Percentiles rank a stretch among this genome's conserved stretches.
phyloP scores from a whole-genome alignment of 2,888 invertebrate genomes.

The Hydroisotoma schaefferi region DNA sequence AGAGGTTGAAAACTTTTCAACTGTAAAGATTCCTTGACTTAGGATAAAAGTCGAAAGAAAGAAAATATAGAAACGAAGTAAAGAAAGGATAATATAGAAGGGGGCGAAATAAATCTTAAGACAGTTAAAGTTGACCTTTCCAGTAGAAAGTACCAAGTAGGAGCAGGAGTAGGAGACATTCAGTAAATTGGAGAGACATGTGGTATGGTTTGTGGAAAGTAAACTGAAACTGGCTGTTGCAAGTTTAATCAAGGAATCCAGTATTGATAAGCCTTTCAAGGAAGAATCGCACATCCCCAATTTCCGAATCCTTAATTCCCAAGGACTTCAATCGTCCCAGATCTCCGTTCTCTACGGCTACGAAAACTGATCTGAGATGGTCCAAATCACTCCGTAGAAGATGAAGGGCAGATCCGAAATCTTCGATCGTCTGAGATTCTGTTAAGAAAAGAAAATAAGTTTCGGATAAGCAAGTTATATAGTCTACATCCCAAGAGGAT shows the following conservation, averaged over 20 bases:
- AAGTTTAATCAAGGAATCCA: conserved; percentile 78
- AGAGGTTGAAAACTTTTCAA: no score
- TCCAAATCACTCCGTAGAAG: conserved; percentile 83
- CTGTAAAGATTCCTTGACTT: no score
- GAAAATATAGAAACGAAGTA: no score
- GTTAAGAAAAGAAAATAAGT: no score
- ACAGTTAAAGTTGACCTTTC: no score
- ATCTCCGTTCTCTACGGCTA: conserved; percentile 93
- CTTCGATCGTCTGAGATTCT: conserved; percentile 94
- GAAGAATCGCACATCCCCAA: conserved; percentile 94
- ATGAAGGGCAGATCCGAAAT: conserved; percentile 83
- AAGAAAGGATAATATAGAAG: no score
- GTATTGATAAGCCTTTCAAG: conserved; percentile 92
- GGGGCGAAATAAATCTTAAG: no score
- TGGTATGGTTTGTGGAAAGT: background rate
- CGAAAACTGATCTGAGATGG: conserved; percentile 88
- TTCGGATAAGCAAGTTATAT: no score
- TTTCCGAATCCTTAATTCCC: conserved; percentile 90
- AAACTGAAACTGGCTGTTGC: background rate
- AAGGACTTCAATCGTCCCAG: conserved; percentile 88
- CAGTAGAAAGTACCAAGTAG: no score
- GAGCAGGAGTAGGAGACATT: no score
- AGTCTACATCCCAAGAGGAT: no score
- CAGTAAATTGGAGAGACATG: background rate
- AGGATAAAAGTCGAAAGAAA: no score